Percentiles rank a stretch among this genome's conserved stretches.
Conservation (phyloP, 92 coral and sea anemone species). For the Epizoanthus fatuus region DNA sequence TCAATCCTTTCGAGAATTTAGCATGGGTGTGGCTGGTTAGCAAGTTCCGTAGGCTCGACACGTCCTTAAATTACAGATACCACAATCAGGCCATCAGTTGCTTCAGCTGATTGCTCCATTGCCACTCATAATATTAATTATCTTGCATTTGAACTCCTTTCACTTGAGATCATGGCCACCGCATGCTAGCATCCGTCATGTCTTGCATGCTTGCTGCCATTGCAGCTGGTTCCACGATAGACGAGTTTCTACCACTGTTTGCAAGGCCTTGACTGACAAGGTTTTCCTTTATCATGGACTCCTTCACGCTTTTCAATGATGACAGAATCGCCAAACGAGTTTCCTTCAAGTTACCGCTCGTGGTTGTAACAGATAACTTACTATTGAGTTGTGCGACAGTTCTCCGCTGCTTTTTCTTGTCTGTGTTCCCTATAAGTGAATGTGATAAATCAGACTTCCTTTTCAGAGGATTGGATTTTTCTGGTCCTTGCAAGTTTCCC, state of each 20-base stretch:
- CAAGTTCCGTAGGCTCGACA: too few species aligned
- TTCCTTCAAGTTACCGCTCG: conserved; percentile 50
- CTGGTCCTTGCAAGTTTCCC: background rate
- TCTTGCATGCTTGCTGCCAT: conserved; percentile 5
- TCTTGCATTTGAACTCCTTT: background rate
- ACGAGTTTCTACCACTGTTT: background rate
- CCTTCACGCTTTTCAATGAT: conserved; percentile 55
- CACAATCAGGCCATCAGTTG: too few species aligned
- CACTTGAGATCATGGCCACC: conserved; percentile 18
- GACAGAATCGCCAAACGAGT: conserved; percentile 64
- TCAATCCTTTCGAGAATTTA: too few species aligned
- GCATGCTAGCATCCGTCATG: conserved; percentile 17
- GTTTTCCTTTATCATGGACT: conserved; percentile 32
- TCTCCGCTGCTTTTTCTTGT: background rate
- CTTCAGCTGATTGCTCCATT: too few species aligned
- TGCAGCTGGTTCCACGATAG: background rate
- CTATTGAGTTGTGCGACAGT: background rate
- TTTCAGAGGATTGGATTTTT: background rate
- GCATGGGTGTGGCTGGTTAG: too few species aligned
- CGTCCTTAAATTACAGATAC: too few species aligned
- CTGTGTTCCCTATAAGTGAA: background rate
- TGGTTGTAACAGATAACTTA: background rate
- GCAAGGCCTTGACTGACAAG: background rate
- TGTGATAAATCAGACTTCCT: background rate
- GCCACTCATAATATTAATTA: too few species aligned